Evolutionary conservation across 2,888 invertebrate species (phyloP).

Genomic region (Scrobipalpa costella): DNA sequence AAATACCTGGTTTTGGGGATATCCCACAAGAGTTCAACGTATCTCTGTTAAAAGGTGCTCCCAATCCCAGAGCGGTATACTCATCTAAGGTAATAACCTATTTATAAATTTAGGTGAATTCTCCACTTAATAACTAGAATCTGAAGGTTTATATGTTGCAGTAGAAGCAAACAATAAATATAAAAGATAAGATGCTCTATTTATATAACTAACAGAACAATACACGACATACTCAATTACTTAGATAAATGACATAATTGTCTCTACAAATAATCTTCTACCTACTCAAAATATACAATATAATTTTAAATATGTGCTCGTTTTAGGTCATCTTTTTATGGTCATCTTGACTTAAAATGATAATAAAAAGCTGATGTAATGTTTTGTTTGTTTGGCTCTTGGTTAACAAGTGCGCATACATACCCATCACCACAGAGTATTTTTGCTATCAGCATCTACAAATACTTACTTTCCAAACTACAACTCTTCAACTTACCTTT

Average conservation of each 20-base stretch:
- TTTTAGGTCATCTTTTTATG: too few relatives aligned
- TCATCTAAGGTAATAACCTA: constrained; percentile 90
- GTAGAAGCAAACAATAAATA: not conserved
- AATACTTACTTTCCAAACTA: too few relatives aligned
- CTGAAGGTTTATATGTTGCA: not conserved
- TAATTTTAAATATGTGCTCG: too few relatives aligned
- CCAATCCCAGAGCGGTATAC: constrained; percentile 95
- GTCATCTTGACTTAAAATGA: too few relatives aligned
- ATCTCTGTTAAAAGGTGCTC: constrained; percentile 92
- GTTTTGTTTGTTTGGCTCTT: too few relatives aligned
- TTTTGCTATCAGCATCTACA: too few relatives aligned
- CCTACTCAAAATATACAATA: not conserved
- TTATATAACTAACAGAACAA: constrained; percentile 10
- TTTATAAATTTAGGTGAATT: not conserved
- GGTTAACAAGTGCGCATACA: too few relatives aligned
- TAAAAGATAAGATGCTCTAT: not conserved
- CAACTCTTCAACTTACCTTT: not conserved
- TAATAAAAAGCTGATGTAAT: too few relatives aligned
- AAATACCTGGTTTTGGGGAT: constrained; percentile 95
- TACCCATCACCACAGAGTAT: too few relatives aligned
- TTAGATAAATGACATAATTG: not conserved
- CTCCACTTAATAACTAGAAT: not conserved
- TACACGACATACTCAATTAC: too few relatives aligned
- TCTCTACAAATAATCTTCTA: not conserved
- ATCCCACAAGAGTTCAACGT: constrained; percentile 97